Conservation (phyloP, 2,888 invertebrate species). For the Drosophila antonietae region DNA sequence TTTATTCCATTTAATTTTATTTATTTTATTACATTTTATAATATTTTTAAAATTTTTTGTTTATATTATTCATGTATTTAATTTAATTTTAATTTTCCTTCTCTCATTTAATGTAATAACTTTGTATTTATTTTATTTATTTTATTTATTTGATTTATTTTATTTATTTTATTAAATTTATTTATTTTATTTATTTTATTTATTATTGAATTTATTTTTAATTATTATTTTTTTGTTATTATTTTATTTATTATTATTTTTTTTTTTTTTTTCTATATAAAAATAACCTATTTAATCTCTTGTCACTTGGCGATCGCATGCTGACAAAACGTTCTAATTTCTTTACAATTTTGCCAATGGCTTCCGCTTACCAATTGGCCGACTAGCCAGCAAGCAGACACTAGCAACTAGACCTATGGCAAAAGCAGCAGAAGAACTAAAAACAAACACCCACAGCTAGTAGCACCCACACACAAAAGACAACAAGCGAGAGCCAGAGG, state of each 20-base stretch:
- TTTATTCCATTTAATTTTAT: too few relatives aligned
- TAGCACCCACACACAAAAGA: constrained; percentile 42
- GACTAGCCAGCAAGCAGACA: constrained; percentile 32
- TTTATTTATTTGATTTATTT: too few relatives aligned
- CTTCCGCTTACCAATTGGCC: constrained; percentile 46
- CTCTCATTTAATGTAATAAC: too few relatives aligned
- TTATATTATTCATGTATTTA: too few relatives aligned
- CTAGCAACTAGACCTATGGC: constrained; percentile 6
- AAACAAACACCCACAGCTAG: constrained; percentile 41
- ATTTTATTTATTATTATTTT: neutral
- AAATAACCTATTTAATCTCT: neutral
- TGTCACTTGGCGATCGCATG: constrained; percentile 8
- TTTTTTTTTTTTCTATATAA: neutral
- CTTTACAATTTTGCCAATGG: constrained; percentile 24
- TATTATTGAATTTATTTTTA: too few relatives aligned
- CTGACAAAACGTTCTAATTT: constrained; percentile 58
- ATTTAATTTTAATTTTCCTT: too few relatives aligned
- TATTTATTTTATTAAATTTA: too few relatives aligned
- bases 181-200: neutral
- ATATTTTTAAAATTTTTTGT: too few relatives aligned
- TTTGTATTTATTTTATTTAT: too few relatives aligned
- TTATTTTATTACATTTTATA: too few relatives aligned
- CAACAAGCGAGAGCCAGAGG: constrained; percentile 8
- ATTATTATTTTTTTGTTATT: neutral
- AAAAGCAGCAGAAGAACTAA: constrained; percentile 9